Evolutionary conservation across 2,888 invertebrate species (phyloP).

Genomic region (Parnassius glacialis): DNA sequence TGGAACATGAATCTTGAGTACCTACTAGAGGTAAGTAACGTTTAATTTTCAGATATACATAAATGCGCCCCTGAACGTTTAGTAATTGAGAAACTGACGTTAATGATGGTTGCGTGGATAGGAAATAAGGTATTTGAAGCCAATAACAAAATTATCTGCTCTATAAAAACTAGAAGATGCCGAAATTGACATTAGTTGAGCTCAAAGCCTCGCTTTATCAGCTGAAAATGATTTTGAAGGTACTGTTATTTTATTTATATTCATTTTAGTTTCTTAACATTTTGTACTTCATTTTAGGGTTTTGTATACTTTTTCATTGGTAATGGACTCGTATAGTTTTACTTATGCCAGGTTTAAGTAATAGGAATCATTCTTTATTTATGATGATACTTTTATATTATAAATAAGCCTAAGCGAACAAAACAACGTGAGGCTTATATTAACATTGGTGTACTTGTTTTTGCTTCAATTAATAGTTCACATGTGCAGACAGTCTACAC

Average conservation of each 20-base stretch:
- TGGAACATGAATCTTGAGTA: slow-evolving; percentile 12
- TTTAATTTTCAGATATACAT: slow-evolving; percentile 12
- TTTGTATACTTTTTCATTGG: no score
- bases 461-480: no score
- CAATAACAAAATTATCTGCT: slow-evolving; percentile 17
- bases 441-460: no score
- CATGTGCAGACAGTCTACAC: no score
- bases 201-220: slow-evolving; percentile 5
- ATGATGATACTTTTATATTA: no score
- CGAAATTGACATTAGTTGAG: slow-evolving; percentile 21
- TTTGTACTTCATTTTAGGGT: not conserved
- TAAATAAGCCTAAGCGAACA: no score
- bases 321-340: no score
- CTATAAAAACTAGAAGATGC: slow-evolving; percentile 22
- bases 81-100: slow-evolving; percentile 24
- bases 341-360: no score
- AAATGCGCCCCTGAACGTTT: slow-evolving; percentile 24
- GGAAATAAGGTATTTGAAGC: slow-evolving; percentile 16
- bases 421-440: no score
- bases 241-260: slow-evolving; percentile 18
- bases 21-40: slow-evolving; percentile 8
- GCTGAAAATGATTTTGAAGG: slow-evolving; percentile 35
- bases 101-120: slow-evolving; percentile 22
- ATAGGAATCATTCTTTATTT: no score
- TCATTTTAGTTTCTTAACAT: not conserved